Percentiles rank a stretch among this genome's conserved stretches.
These are phyloP conservation scores for Mungos mungo DNA, from an alignment of 2,113 vertebrate species.

Conservation along the genomic window DNA sequence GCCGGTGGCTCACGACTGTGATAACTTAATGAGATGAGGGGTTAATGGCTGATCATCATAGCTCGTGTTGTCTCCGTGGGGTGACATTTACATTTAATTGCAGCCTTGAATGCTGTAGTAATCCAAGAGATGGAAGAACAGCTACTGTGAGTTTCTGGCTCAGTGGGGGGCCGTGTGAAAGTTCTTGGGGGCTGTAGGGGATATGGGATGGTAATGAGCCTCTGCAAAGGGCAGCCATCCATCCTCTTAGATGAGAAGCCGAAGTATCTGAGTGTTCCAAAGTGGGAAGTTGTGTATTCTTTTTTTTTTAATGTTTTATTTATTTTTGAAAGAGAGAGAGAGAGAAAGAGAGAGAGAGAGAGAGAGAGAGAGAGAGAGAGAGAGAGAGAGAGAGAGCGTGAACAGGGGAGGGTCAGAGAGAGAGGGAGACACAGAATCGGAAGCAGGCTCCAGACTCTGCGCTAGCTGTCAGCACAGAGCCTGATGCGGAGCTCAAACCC, in stretches of 20 bases:
- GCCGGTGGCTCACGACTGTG: background rate
- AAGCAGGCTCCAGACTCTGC: too few species aligned
- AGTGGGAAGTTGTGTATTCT: background rate
- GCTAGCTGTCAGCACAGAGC: too few species aligned
- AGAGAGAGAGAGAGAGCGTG: too few species aligned
- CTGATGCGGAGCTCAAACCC: too few species aligned
- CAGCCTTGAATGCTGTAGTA: background rate
- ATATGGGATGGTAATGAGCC: background rate
- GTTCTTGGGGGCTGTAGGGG: accelerated
- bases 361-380: too few species aligned
- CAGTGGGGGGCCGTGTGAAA: background rate
- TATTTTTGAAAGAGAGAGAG: too few species aligned
- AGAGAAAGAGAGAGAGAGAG: too few species aligned
- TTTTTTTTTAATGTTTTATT: too few species aligned
- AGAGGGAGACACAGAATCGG: too few species aligned
- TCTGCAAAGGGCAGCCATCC: background rate
- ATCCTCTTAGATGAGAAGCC: background rate
- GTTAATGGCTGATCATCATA: background rate
- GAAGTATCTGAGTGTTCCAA: background rate
- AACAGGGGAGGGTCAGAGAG: too few species aligned
- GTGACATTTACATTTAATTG: background rate
- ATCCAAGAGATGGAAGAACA: background rate
- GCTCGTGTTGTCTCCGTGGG: background rate
- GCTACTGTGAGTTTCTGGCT: too few species aligned
- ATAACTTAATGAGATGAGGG: background rate